Evolutionary conservation across 2,113 vertebrate species (phyloP).

Genomic region (Heterotis niloticus): DNA sequence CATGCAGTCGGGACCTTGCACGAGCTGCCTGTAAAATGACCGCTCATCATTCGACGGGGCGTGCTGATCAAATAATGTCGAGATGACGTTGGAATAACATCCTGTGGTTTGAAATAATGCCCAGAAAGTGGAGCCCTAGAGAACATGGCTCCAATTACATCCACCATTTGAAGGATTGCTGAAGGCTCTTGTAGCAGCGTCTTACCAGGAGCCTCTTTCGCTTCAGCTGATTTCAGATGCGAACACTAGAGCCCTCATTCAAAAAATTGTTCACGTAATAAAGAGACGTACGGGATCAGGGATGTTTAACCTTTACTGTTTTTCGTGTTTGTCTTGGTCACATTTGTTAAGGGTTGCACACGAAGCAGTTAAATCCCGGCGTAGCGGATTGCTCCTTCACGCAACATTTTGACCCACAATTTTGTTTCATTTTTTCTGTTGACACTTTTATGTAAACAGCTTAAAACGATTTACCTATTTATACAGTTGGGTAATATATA

Average conservation of each 20-base stretch:
- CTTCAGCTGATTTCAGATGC: not conserved
- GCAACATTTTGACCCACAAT: no score
- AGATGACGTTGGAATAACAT: slow-evolving; percentile 24
- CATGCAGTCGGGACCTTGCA: no score
- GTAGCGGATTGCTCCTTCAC: no score
- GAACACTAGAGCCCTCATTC: not conserved
- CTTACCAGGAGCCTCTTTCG: not conserved
- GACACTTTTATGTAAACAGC: no score
- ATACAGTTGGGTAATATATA: no score
- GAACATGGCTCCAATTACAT: slow-evolving; percentile 11
- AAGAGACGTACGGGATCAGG: not conserved
- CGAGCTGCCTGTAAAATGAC: no score
- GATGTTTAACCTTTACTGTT: not conserved
- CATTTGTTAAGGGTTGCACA: not conserved
- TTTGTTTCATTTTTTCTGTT: no score
- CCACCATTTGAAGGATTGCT: not conserved
- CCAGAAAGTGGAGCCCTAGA: not conserved
- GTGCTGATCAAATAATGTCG: not conserved
- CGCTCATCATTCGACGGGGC: slow-evolving; percentile 3
- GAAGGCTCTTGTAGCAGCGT: not conserved
- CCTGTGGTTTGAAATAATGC: not conserved
- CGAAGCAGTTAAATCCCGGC: not conserved
- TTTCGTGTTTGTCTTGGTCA: not conserved
- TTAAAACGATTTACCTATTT: no score
- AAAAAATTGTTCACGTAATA: not conserved